These are phyloP conservation scores for Lasioglossum calceatum DNA, from an alignment of 2,888 invertebrate genomes.

Conservation along the genomic window DNA sequence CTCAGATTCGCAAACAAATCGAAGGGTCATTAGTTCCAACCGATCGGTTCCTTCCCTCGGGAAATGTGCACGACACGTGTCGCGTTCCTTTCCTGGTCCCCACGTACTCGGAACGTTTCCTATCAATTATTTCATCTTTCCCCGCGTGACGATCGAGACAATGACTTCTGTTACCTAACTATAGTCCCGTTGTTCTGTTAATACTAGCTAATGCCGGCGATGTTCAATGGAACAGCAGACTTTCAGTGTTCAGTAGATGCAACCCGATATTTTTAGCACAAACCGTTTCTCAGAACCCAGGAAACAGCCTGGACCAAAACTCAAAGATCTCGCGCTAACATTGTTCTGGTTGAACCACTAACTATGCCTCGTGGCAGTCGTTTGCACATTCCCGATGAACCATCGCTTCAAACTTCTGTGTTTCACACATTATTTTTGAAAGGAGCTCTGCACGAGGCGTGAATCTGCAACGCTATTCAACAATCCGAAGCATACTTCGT, in stretches of 20 bases:
- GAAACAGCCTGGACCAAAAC: background rate
- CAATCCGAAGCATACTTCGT: background rate
- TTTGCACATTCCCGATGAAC: background rate
- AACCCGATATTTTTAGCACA: conserved; percentile 3
- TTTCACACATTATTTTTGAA: background rate
- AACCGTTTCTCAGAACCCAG: background rate
- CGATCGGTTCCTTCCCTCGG: background rate
- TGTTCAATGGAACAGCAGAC: background rate
- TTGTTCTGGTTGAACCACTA: background rate
- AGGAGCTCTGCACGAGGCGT: background rate
- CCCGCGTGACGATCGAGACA: background rate
- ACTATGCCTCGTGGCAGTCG: background rate
- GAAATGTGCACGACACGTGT: background rate
- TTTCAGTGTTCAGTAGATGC: conserved; percentile 1
- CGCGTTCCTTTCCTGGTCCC: background rate
- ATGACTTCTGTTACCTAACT: conserved; percentile 1
- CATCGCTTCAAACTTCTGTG: background rate
- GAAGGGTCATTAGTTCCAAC: background rate
- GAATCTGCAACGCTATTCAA: background rate
- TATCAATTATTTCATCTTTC: background rate
- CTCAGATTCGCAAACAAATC: background rate
- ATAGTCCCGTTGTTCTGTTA: background rate
- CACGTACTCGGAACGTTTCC: background rate
- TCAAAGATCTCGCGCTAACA: background rate
- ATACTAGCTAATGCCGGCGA: background rate